Base-by-base conservation (phyloP, 2,797 vertebrate species). In the Pangasius macronema region DNA sequence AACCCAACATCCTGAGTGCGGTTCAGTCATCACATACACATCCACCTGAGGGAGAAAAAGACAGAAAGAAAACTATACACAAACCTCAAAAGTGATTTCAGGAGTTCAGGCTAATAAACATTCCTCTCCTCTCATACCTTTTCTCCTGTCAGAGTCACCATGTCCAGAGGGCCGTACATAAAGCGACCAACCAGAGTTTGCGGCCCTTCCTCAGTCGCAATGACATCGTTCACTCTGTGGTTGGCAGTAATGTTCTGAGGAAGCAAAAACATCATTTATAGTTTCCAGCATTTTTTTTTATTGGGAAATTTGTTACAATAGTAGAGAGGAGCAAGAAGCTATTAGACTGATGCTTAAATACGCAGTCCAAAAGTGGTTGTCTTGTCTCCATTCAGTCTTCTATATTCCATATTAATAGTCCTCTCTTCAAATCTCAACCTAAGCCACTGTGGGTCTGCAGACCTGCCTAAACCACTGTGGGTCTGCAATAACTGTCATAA, bases 1-100 rank as follows among this genome's bases (percentile, higher is more conserved):
- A 27, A 68, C 63, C 82, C 82, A 83, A 36, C 18, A 33, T 83
- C 63, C 82, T 53, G 63, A 83, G 11, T 83, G 82, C 11, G 61
- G 82, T 83, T 83, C 30, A 53, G 63, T 83, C 82, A 83, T 83
- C 82, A 83, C n/a, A 68, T 83, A 83, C 46, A 83, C 63, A 68
- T 83, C 82, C 46, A 83, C 82, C 82, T 83, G 46, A 14, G 39
- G 11, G 30, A 22, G 11, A 83, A 2, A 53, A 82, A 46, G 39
- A 65, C 7, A 49, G 5, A 65, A 14, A 33, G 27, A 63, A 63
- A 65, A 20, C 42, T 49, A 33, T 51, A 68, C 16, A 36, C 65
- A 83, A 83, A 33, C 16, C 46, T 24, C 20, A 53, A 33, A 68
- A 53, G 49, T 33, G 63, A 67, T 33, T 49, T 83, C 27, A 20